Conservation (phyloP, 1,140 invertebrate species). For the Drosophila orena region DNA sequence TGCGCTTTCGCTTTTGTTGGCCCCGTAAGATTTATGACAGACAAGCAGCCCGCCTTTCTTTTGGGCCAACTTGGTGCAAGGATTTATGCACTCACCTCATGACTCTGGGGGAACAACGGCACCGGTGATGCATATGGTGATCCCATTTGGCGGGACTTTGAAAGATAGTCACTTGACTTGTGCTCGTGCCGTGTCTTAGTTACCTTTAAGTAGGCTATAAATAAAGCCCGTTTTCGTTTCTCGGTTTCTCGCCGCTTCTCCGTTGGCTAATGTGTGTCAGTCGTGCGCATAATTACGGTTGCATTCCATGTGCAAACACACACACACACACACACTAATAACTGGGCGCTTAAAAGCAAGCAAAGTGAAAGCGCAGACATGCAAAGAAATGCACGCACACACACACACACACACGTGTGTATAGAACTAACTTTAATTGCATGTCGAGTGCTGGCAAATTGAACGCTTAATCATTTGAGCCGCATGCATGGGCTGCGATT, state of each 20-base stretch:
- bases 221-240: constrained; percentile 35
- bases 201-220: constrained; percentile 72
- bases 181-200: constrained; percentile 17
- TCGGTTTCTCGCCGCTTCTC: background rate
- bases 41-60: background rate
- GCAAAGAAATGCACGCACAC: background rate
- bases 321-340: constrained; percentile 18
- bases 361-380: constrained; percentile 4
- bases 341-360: constrained; percentile 12
- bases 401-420: background rate
- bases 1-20: background rate
- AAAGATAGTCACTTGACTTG: constrained; percentile 33
- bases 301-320: constrained; percentile 67
- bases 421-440: constrained; percentile 52
- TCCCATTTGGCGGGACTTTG: constrained; percentile 1
- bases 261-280: constrained; percentile 63
- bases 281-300: constrained; percentile 76
- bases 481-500: constrained; percentile 56
- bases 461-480: constrained; percentile 63
- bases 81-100: background rate
- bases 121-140: constrained; percentile 5
- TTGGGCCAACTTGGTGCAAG: constrained; percentile 1
- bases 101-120: background rate
- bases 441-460: constrained; percentile 51
- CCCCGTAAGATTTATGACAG: background rate